Base-by-base conservation (phyloP, 2,113 vertebrate genomes). In the Muscicapa adusta region DNA sequence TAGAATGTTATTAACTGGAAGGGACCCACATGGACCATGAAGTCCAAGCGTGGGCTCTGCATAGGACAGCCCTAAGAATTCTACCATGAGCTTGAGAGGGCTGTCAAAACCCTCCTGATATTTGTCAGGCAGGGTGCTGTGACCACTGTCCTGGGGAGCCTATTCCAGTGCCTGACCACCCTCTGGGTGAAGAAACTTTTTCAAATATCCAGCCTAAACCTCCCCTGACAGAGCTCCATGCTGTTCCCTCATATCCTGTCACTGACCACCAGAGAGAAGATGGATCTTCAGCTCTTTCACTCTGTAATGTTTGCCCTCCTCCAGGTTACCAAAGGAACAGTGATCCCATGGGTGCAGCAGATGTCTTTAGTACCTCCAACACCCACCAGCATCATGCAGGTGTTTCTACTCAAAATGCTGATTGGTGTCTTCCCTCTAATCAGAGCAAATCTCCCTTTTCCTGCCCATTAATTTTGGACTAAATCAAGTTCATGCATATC, bases 311-410 rank as follows among this genome's bases (percentile, higher is more conserved):
- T 34, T 1, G 0, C 51, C 19, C 19, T 74, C 25, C 47, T 72
- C 33, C 58, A 61, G 20, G 20, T 31, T 86, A 54, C 20, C 40
- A 63, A 67, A 50, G 8, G 23, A 78, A 42, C 7, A 43, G 20
- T 47, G 71, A 48, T 18, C 34, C 36, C 1, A 0, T 1, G 15
- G 23, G 38, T 25, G 45, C 36, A 71, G 61, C 15, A 84, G 15
- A 11, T 1, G 3, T 5, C 29, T 38, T 47, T 9, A 65, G n/a
- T 2, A 42, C 6, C 36, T 68, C n/a, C 16, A 10, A 29, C 14
- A 43, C 5, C 16, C 5, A 8, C n/a, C 29, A 48, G 9, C 5
- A 3, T 14, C 16, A 45, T 0, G 1, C 10, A 28, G 9, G 5
- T 8, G 11, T 3, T 85, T 43, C 65, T 38, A 43, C 29, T 57